Conservation (phyloP, 1,140 invertebrate species). For the Archivesica marissinica region DNA sequence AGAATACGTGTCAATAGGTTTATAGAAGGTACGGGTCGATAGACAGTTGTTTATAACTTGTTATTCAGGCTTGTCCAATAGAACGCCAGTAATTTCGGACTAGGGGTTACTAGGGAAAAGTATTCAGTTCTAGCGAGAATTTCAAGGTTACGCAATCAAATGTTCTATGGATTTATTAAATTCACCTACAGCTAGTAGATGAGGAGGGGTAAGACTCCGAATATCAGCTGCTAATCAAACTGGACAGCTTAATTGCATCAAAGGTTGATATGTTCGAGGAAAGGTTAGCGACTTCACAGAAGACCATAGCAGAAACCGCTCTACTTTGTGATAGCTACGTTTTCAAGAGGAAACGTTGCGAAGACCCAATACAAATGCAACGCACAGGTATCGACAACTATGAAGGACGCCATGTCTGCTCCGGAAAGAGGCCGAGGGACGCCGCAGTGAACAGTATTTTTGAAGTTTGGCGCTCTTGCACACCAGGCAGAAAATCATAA, state of each 20-base stretch:
- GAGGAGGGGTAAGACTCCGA: not conserved
- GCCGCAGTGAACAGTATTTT: not conserved
- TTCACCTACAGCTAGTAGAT: not conserved
- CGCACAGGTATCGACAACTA: not conserved
- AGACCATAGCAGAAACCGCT: not conserved
- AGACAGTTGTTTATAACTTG: too few species aligned
- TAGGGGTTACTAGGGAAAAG: not conserved
- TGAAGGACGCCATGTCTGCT: not conserved
- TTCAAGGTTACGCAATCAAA: not conserved
- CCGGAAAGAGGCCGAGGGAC: not conserved
- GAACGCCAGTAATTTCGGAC: not conserved
- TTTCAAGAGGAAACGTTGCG: not conserved
- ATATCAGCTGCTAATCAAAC: not conserved
- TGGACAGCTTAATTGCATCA: not conserved
- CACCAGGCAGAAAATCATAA: conserved; percentile 31
- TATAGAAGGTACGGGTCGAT: too few species aligned
- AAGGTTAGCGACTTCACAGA: not conserved
- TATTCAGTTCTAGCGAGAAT: conserved; percentile 13
- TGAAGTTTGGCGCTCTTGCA: not conserved
- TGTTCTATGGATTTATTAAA: not conserved
- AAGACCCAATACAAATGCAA: not conserved
- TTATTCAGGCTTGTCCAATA: conserved; percentile 17
- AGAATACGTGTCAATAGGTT: too few species aligned
- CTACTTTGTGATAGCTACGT: not conserved
- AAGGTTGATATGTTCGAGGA: not conserved